Evolutionary conservation across 2,797 vertebrate species (phyloP).

Genomic region (Enteromius trimaculatus): DNA sequence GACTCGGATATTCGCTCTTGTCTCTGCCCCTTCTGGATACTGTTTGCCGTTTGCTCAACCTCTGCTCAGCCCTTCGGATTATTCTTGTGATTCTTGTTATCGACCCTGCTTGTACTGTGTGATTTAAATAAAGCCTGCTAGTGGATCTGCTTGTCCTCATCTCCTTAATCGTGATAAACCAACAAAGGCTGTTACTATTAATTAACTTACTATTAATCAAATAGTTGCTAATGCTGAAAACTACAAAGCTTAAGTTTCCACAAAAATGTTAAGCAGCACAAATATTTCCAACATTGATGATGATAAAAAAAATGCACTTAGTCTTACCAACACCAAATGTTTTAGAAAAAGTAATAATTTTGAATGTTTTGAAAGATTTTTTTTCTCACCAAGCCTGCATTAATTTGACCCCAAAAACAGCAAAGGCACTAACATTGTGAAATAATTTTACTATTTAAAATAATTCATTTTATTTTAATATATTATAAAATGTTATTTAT

Average conservation of each 20-base stretch:
- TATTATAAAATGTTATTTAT: neutral
- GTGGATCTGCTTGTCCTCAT: no score
- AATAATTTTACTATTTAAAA: neutral
- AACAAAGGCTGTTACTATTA: neutral
- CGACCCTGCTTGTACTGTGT: no score
- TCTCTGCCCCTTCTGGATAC: no score
- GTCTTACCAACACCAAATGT: neutral
- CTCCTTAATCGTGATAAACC: no score
- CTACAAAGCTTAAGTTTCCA: neutral
- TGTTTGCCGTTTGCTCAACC: no score
- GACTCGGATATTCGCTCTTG: no score
- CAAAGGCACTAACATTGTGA: neutral
- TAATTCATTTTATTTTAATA: neutral
- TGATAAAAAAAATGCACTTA: neutral
- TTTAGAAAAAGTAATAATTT: neutral
- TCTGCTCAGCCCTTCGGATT: no score
- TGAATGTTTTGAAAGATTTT: neutral
- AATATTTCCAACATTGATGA: neutral
- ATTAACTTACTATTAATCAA: neutral
- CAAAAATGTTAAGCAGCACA: neutral
- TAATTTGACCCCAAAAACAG: neutral
- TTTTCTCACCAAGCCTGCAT: neutral
- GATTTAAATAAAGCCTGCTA: no score
- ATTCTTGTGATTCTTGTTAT: no score
- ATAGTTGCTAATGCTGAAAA: neutral